Base-by-base conservation (phyloP, 2,888 invertebrate species). In the Troilus luridus region DNA sequence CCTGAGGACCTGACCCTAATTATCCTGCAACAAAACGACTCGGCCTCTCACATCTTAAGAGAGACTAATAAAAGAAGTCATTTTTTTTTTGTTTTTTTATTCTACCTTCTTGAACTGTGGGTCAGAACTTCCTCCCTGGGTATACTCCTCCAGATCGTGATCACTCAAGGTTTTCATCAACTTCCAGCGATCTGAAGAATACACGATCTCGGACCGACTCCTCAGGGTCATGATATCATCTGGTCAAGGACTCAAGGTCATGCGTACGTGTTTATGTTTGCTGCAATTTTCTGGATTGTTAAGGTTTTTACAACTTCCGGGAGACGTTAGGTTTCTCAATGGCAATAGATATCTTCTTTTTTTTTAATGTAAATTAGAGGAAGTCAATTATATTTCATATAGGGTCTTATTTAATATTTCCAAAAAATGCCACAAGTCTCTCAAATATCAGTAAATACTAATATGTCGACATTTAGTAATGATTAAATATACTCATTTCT, bases 161-260 rank as follows among this genome's bases (percentile, higher is more conserved):
- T 17, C 27, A 17, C 41, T 77, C 72, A 77, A 77, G 72, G 72
- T 77, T 12, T 9, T 77, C 72, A 77, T 77, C 72, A 77, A 41
- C 72, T 67, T 24, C 9, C 1, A n/a, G 11, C 0, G 67, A 67
- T 24, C 72, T 19, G 12, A 7, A 6, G 72, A 17, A 6, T 1
- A 27, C 72, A 41, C 24, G 72, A 41, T 9, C 72, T 77, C 72
- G 62, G 21, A 27, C 24, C 24, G 1, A 77, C 5, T 77, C 72
- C 27, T 67, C 72, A 77, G 27, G 72, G 41, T 41, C 72, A 72
- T 72, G 72, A 72, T 72, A 72, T 72, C 72, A 77, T 41, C 72
- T 41, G 72, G 72, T 77, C 72, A 77, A 41, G 72, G 72, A 27
- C 41, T 77, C 27, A 17, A 41, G 27, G 17, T 41, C 72, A 77